These are phyloP conservation scores for Drosophila colorata DNA, from an alignment of 2,888 invertebrate genomes.

Conservation along the genomic window DNA sequence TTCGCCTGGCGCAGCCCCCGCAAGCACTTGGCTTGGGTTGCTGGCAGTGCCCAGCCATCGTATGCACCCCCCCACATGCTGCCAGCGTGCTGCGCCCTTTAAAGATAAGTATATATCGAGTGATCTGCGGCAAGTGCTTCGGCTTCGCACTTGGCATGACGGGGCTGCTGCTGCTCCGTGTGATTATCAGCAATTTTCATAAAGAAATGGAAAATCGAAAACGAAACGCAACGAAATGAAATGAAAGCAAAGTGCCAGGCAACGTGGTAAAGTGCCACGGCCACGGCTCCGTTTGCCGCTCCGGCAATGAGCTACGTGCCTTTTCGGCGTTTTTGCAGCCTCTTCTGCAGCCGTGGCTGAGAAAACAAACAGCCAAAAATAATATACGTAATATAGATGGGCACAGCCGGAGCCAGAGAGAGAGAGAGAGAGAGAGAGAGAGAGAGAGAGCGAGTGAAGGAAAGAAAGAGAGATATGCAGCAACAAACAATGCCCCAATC, in stretches of 20 bases:
- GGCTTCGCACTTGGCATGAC: constrained; percentile 70
- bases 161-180: constrained; percentile 30
- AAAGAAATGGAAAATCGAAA: constrained; percentile 74
- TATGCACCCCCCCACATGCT: no score
- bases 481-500: constrained; percentile 53
- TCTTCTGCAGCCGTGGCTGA: constrained; percentile 47
- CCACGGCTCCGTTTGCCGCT: constrained; percentile 61
- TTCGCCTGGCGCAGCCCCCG: constrained; percentile 26
- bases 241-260: constrained; percentile 74
- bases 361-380: constrained; percentile 64
- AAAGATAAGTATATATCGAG: constrained; percentile 36
- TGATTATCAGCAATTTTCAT: constrained; percentile 79
- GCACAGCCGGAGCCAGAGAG: no score
- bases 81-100: no score
- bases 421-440: background rate
- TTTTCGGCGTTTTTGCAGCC: constrained; percentile 76
- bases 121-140: constrained; percentile 67
- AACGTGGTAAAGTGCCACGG: constrained; percentile 73
- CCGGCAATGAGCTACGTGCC: constrained; percentile 75
- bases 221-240: constrained; percentile 55
- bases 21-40: constrained; percentile 32
- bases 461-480: constrained; percentile 13
- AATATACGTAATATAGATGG: constrained; percentile 57
- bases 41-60: no score
- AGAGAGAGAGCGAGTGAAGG: background rate